Evolutionary conservation across 2,113 vertebrate species (phyloP).

Genomic region (Macheiramphus alcinus): DNA sequence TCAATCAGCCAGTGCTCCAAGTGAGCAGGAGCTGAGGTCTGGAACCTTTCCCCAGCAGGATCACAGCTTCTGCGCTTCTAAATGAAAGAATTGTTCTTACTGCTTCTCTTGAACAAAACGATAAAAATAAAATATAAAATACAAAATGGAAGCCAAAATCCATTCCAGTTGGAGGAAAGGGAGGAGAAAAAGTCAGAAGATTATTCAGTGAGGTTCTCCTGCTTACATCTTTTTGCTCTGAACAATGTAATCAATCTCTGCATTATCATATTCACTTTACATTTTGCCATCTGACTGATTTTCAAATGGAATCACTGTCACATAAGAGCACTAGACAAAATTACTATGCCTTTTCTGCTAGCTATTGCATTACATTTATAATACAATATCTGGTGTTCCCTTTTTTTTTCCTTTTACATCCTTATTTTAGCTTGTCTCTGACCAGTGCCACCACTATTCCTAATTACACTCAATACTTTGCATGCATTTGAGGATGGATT

Average conservation of each 20-base stretch:
- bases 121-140: neutral
- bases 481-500: neutral
- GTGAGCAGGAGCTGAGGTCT: neutral
- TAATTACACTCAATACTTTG: neutral
- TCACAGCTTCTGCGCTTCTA: neutral
- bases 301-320: slow-evolving; percentile 24
- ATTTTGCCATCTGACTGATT: slow-evolving; percentile 26
- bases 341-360: neutral
- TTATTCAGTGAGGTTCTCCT: neutral
- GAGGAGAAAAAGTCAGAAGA: neutral
- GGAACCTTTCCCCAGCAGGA: neutral
- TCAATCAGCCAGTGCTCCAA: neutral
- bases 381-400: neutral
- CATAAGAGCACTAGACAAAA: neutral
- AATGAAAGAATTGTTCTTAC: neutral
- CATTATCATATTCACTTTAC: slow-evolving; percentile 19
- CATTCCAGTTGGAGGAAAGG: neutral
- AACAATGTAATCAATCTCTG: slow-evolving; percentile 12
- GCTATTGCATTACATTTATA: neutral
- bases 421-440: neutral
- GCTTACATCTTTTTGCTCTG: neutral
- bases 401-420: neutral
- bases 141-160: neutral
- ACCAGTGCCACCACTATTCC: neutral
- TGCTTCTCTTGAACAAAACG: neutral